These are phyloP conservation scores for Pseudonaja textilis DNA, from an alignment of 2,113 vertebrate species.

Conservation along the genomic window DNA sequence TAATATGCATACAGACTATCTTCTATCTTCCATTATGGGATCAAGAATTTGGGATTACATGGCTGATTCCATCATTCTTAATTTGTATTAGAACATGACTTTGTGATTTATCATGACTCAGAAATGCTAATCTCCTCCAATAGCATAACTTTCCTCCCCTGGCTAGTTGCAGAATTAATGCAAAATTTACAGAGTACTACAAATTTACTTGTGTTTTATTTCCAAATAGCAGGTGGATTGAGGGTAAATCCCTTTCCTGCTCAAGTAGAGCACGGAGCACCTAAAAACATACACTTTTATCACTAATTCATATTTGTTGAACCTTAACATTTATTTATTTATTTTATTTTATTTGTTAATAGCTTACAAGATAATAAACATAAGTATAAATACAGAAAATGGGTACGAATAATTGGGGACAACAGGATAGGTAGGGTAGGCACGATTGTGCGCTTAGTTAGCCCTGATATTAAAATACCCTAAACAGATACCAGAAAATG, in stretches of 20 bases:
- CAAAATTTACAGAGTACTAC: background rate
- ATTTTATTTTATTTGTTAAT: too few species aligned
- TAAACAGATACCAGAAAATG: background rate
- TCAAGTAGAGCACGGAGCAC: background rate
- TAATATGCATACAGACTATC: background rate
- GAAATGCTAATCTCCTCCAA: background rate
- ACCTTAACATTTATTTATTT: background rate
- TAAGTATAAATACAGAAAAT: too few species aligned
- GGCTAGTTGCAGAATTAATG: background rate
- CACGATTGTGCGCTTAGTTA: background rate
- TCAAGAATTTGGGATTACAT: background rate
- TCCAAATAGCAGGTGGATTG: background rate
- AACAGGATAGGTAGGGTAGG: too few species aligned
- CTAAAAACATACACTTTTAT: background rate
- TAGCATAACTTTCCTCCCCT: background rate
- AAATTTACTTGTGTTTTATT: background rate
- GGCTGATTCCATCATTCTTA: background rate
- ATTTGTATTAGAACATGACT: background rate
- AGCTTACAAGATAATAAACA: too few species aligned
- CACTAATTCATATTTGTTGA: background rate
- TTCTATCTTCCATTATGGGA: background rate
- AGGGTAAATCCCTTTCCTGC: background rate
- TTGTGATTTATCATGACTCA: background rate
- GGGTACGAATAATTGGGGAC: too few species aligned
- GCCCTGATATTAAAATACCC: background rate